Base-by-base conservation (phyloP, 2,797 vertebrate species). In the Hippocampus kuda region DNA sequence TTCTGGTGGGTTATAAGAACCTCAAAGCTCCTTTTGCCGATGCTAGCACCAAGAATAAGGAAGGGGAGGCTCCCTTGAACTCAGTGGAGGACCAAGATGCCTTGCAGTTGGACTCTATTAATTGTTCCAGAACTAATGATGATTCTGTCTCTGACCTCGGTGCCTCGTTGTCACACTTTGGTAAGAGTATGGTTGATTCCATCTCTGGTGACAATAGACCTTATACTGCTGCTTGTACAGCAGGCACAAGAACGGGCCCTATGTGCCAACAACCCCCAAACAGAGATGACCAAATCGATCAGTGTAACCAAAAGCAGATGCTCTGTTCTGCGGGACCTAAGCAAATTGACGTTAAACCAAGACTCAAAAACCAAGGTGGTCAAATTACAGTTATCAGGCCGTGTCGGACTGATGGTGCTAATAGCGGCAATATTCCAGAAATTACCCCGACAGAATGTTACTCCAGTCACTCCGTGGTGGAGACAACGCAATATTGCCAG, bases 1-100 rank as follows among this genome's bases (percentile, higher is more conserved):
- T 98, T 79, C 89, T 98, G 79, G 94, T 95, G 78, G 95, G 95
- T 79, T 99, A 95, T 87, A 99, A 94, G 84, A 95, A 96, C 90
- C 93, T 99, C 81, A 95, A 95, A 90, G 90, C 82, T 79, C 87
- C 92, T 71, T 87, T 88, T 76, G 72, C 89, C 72, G 92, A 94
- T 79, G 89, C 90, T 72, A 84, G 88, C 68, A 83, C 83, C 82
- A 94, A 91, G 82, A 89, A 85, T 81, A 91, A 90, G 79, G 94
- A 95, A 85, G 89, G 88, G 22, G 89, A 87, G 74, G 77, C 67
- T 67, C 88, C 88, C 5, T 78, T 77, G 79, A 90, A 79, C 79
- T 89, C 86, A 81, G 90, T 91, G 0, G 93, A 93, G 81, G 92
- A 92, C 84, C 88, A 79, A 77, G 90, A 92, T 75, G 76, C 88